Evolutionary conservation across 1,140 invertebrate species (phyloP).

Genomic region (Philopotamus ludificatus): DNA sequence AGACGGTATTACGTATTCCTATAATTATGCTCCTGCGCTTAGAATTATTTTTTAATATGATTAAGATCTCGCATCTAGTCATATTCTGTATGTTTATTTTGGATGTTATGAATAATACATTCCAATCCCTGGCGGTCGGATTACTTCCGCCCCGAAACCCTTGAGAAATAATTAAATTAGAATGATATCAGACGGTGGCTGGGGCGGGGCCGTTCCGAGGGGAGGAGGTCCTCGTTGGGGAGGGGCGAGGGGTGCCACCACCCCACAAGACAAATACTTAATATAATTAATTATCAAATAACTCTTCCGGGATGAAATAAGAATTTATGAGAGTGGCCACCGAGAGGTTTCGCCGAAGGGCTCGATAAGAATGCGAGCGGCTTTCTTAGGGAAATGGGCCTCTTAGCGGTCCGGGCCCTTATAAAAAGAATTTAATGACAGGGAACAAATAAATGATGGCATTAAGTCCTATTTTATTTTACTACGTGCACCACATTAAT

Average conservation of each 20-base stretch:
- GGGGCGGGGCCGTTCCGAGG: neutral
- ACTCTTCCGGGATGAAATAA: constrained; percentile 22
- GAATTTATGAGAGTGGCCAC: constrained; percentile 23
- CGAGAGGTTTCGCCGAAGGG: neutral
- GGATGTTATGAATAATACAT: too few relatives aligned
- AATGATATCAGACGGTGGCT: neutral
- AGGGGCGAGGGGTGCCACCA: too few relatives aligned
- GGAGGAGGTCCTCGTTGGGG: too few relatives aligned
- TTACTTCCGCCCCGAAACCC: too few relatives aligned
- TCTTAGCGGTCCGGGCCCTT: constrained; percentile 24
- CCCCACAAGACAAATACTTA: neutral
- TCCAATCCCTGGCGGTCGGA: too few relatives aligned
- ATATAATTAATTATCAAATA: constrained; percentile 23
- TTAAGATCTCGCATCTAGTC: too few relatives aligned
- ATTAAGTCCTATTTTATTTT: constrained; percentile 27
- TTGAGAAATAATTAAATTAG: neutral
- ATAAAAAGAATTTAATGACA: constrained; percentile 33
- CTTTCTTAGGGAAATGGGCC: constrained; percentile 29
- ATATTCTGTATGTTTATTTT: too few relatives aligned
- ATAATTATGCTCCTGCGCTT: too few relatives aligned
- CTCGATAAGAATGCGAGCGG: constrained; percentile 12
- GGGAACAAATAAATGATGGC: constrained; percentile 29
- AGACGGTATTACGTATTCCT: too few relatives aligned
- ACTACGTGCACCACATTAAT: constrained; percentile 25
- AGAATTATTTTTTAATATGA: too few relatives aligned